These are phyloP conservation scores for Leistus spinibarbis DNA, from an alignment of 2,888 invertebrate species.

Conservation along the genomic window DNA sequence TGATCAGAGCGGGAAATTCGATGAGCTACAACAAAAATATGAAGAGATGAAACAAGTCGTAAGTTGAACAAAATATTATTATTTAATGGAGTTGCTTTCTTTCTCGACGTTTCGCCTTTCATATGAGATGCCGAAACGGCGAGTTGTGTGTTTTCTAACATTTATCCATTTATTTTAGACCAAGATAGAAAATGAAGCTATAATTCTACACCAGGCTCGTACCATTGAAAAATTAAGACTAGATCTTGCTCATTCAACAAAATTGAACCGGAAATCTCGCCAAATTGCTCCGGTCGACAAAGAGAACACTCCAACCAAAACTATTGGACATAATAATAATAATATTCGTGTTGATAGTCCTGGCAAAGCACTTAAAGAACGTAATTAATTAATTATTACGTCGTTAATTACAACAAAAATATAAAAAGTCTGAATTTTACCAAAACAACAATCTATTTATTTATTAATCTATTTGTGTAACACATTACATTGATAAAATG, in stretches of 20 bases:
- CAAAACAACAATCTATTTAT: not conserved
- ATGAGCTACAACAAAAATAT: conserved; percentile 49
- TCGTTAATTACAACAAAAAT: not conserved
- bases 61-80: conserved; percentile 27
- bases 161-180: conserved; percentile 15
- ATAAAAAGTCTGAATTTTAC: not conserved
- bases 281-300: conserved; percentile 49
- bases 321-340: conserved; percentile 46
- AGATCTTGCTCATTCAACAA: conserved; percentile 48
- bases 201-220: conserved; percentile 50
- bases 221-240: conserved; percentile 56
- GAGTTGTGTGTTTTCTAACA: not conserved
- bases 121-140: not conserved
- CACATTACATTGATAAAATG: not conserved
- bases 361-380: conserved; percentile 56
- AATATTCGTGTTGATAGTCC: conserved; percentile 54
- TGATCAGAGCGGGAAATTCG: conserved; percentile 52
- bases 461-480: not conserved
- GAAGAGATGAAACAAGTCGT: conserved; percentile 48
- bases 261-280: conserved; percentile 47
- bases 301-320: conserved; percentile 58
- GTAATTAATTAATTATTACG: conserved; percentile 50
- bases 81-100: not conserved
- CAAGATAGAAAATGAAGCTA: conserved; percentile 24
- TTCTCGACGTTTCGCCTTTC: not conserved